Evolutionary conservation across 2,113 vertebrate species (phyloP), one percentile per base, ranked within the genome.

Genomic region (Ictidomys tridecemlineatus): DNA sequence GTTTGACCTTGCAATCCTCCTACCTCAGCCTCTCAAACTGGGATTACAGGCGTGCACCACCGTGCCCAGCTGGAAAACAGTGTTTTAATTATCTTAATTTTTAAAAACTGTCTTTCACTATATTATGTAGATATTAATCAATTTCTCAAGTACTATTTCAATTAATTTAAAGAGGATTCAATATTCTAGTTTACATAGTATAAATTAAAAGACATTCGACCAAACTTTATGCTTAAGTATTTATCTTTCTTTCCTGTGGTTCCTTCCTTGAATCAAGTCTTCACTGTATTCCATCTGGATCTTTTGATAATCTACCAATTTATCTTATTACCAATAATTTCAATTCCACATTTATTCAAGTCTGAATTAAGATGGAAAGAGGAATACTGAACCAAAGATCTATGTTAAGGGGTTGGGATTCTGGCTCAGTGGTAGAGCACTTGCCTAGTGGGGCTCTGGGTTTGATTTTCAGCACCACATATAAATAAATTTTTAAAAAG

Each of bases 141-240:
- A 32, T 90, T 94, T 93, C 11, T 77, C 10, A 79, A 86, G 4
- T 39, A 84, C 79, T 48, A 2, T 45, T 94, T 97, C 11, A 89
- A 26, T 87, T 90, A 80, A 89, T 85, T 93, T 85, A 70, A 2
- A n/a, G 0, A 9, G 4, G 17, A 4, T n/a, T 90, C 3, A 67
- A 28, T 0, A 79, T 70, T 95, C 48, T 76, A 53, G 10, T 4
- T 69, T 30, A 53, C 4, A 79, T 0, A 63, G 24, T 20, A 61
- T 5, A 77, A 8, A 84, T 67, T 69, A 79, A 82, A 97, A 83
- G 17, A 28, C 34, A 74, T 56, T 82, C 5, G 70, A 4, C 5
- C 13, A 92, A 67, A 37, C 78, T 89, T 61, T 91, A 93, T 82
- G 13, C 3, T 37, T 69, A 69, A 56, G 0, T 2, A 85, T 77